Base-by-base conservation (phyloP, 2,888 invertebrate species). In the Coenonympha glycerion region DNA sequence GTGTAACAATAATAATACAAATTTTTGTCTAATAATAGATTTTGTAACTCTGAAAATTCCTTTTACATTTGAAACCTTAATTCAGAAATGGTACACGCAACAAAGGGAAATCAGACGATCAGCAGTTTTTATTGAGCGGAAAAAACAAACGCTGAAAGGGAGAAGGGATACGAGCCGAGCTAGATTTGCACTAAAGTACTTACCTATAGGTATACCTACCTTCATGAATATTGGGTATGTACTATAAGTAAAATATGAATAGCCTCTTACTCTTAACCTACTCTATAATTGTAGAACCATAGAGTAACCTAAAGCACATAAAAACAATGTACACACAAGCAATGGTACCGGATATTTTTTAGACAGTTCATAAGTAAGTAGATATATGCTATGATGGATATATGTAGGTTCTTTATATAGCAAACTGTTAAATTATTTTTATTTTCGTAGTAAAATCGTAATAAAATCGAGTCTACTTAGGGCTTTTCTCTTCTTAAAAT, bases 71-170 rank as follows among this genome's bases (percentile, higher is more conserved):
- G 68, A 56, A 56, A 53, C 50, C 59, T 57, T 69, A 69, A 69
- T 70, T 68, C 59, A 56, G 63, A 61, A 61, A 62, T 61, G 61
- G 62, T 59, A 59, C 58, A 61, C 60, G 56, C 57, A 61, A 60
- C 48, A 60, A 53, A 65, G 64, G 61, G 63, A 60, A 61, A 61
- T 58, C 59, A 61, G 53, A 47, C 46, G 56, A 54, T 50, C 51
- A 56, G 47, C 51, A 49, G 41, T 40, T 42, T 57, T 50, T 57
- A 57, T 58, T 52, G 47, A 51, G 58, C 52, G 56, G 39, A 53
- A 59, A 57, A 59, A 57, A 54, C 52, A 54, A 57, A 54, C 36
- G 31, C 50, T 55, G 47, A 56, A 49, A 50, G 48, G 48, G 44
- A 52, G 50, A 39, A 57, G 47, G 33, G 26, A 56, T 52, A 56